These are phyloP conservation scores for Fragum sueziense DNA, from an alignment of 2,888 invertebrate genomes.

Conservation along the genomic window DNA sequence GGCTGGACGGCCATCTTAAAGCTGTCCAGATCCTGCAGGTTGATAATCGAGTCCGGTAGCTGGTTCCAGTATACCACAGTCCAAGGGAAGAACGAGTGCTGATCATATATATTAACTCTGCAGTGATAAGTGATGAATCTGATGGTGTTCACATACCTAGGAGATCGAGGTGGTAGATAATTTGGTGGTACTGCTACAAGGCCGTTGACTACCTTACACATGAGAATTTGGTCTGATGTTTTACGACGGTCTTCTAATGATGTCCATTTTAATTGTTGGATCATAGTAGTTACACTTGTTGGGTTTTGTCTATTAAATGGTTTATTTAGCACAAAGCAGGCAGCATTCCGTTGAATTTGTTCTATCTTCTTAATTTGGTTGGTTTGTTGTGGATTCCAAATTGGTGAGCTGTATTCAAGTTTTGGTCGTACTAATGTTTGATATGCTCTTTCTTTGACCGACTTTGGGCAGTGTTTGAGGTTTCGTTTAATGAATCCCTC, in stretches of 20 bases:
- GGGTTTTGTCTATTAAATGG: neutral
- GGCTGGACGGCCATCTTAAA: neutral
- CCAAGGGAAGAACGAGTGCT: too few species aligned
- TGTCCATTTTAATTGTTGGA: neutral
- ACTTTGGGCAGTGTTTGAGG: too few species aligned
- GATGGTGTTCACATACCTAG: neutral
- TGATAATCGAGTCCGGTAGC: too few species aligned
- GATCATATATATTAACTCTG: neutral
- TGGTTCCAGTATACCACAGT: too few species aligned
- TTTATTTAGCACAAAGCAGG: neutral
- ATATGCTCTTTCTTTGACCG: too few species aligned
- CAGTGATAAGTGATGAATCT: constrained; percentile 8
- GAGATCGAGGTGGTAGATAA: constrained; percentile 2
- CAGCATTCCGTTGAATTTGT: neutral
- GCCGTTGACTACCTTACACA: neutral
- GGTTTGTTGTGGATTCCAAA: neutral
- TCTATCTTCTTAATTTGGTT: constrained; percentile 1
- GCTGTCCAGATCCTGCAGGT: too few species aligned
- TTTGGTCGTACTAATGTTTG: too few species aligned
- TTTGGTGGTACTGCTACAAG: neutral
- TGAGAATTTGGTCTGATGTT: neutral
- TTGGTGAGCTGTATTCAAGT: neutral
- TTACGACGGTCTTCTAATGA: neutral
- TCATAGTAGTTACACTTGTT: too few species aligned
- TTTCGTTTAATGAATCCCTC: too few species aligned